phyloP scores from a whole-genome alignment of 2,113 vertebrate genomes.

The Paramormyrops kingsleyae region DNA sequence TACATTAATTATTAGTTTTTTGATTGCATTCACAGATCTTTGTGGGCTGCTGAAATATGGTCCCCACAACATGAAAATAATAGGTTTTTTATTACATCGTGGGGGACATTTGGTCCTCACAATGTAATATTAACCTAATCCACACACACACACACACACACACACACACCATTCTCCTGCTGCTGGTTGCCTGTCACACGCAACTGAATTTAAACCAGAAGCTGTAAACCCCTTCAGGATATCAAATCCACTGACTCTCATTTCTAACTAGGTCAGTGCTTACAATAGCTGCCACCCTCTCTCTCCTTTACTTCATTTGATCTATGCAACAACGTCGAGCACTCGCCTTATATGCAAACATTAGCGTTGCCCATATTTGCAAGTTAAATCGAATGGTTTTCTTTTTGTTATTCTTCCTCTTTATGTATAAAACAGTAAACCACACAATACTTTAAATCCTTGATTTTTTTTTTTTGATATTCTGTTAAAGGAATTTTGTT shows the following conservation, averaged over 20 bases:
- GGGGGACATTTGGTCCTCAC: no score
- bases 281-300: constrained; percentile 55
- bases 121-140: no score
- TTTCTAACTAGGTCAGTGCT: constrained; percentile 69
- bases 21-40: no score
- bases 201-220: constrained; percentile 58
- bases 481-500: neutral
- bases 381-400: constrained; percentile 4
- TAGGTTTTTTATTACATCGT: no score
- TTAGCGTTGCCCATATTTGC: constrained; percentile 7
- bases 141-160: constrained; percentile 19
- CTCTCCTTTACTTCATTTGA: constrained; percentile 29
- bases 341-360: constrained; percentile 19
- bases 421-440: neutral
- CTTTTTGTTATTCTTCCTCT: neutral
- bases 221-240: constrained; percentile 59
- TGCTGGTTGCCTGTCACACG: constrained; percentile 54
- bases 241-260: constrained; percentile 57
- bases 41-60: no score
- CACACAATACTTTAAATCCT: neutral
- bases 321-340: constrained; percentile 13
- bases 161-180: constrained; percentile 36
- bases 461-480: neutral
- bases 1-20: no score
- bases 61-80: no score